These are phyloP conservation scores for Phaonia tiefii DNA, from an alignment of 2,888 invertebrate genomes.

Conservation along the genomic window DNA sequence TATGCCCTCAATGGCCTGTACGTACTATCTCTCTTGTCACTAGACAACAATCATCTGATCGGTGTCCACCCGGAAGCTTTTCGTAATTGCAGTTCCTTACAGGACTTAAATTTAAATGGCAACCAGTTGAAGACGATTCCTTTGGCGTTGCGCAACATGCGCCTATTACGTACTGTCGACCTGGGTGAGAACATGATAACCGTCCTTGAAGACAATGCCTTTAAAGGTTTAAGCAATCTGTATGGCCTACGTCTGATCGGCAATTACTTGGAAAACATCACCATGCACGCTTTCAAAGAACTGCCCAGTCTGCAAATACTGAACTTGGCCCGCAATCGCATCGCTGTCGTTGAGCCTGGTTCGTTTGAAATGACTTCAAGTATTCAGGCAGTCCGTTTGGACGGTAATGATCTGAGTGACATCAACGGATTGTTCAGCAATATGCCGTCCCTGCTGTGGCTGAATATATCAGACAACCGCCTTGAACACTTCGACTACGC, in stretches of 20 bases:
- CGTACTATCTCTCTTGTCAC: conserved; percentile 90
- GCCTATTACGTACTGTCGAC: conserved; percentile 92
- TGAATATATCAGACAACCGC: conserved; percentile 95
- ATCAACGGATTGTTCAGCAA: conserved; percentile 92
- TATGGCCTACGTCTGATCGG: conserved; percentile 94
- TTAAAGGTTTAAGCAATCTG: conserved; percentile 91
- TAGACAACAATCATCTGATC: conserved; percentile 92
- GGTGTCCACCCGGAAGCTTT: conserved; percentile 93
- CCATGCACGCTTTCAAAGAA: conserved; percentile 89
- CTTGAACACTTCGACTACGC: conserved; percentile 94
- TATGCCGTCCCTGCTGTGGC: conserved; percentile 91
- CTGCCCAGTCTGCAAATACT: conserved; percentile 91
- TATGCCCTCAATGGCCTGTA: conserved; percentile 93
- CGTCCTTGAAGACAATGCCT: conserved; percentile 89
- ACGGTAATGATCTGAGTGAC: conserved; percentile 91
- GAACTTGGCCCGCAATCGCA: conserved; percentile 92
- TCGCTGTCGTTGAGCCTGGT: conserved; percentile 88
- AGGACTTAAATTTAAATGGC: conserved; percentile 94
- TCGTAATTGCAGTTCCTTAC: conserved; percentile 93
- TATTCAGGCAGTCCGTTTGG: conserved; percentile 92
- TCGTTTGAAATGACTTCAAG: conserved; percentile 90
- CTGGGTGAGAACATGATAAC: conserved; percentile 94
- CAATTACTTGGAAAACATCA: conserved; percentile 91
- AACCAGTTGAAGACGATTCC: conserved; percentile 92
- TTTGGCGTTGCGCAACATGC: conserved; percentile 90